A percentile compares a stretch with the other conserved stretches of the same genome.
Conservation (phyloP, 30 jellyfish, hydroid and myxozoan species). For the Aurelia aurita complex sp. Pacific region DNA sequence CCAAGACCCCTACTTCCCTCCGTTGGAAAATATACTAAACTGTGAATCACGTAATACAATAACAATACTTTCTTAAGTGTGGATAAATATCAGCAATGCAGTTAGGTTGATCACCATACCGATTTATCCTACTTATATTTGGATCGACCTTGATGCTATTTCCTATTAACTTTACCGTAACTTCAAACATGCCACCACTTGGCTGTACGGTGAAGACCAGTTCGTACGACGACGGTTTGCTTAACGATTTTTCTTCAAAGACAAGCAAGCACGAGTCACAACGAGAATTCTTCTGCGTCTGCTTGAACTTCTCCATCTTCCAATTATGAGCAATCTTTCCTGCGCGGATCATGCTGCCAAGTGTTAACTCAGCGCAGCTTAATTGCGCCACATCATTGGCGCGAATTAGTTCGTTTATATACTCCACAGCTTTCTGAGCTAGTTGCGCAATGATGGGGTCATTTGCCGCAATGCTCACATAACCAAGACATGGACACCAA, state of each 20-base stretch:
- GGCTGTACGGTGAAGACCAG: slow-evolving; percentile 40
- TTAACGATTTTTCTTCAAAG: not conserved
- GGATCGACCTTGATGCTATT: slow-evolving; percentile 18
- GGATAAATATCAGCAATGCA: slow-evolving; percentile 70
- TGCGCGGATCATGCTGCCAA: slow-evolving; percentile 23
- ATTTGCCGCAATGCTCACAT: not conserved
- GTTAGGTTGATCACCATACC: slow-evolving; percentile 74
- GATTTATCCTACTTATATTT: slow-evolving; percentile 62
- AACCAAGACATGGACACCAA: slow-evolving; percentile 79
- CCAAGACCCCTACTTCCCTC: too few relatives aligned
- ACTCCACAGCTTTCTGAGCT: slow-evolving; percentile 29
- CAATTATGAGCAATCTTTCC: slow-evolving; percentile 24
- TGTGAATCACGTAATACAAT: slow-evolving; percentile 8
- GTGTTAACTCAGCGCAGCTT: slow-evolving; percentile 6
- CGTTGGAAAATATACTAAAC: too few relatives aligned
- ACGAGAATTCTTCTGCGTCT: slow-evolving; percentile 9
- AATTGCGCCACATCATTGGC: not conserved
- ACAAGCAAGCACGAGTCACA: slow-evolving; percentile 35
- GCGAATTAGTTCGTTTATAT: slow-evolving; percentile 8
- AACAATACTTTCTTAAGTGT: slow-evolving; percentile 67
- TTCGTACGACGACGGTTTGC: slow-evolving; percentile 11
- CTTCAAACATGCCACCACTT: slow-evolving; percentile 59
- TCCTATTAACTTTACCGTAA: not conserved
- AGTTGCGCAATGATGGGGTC: not conserved
- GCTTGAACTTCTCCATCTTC: slow-evolving; percentile 9